Conservation (phyloP, 2,797 vertebrate genomes). For the Chiroxiphia lanceolata region DNA sequence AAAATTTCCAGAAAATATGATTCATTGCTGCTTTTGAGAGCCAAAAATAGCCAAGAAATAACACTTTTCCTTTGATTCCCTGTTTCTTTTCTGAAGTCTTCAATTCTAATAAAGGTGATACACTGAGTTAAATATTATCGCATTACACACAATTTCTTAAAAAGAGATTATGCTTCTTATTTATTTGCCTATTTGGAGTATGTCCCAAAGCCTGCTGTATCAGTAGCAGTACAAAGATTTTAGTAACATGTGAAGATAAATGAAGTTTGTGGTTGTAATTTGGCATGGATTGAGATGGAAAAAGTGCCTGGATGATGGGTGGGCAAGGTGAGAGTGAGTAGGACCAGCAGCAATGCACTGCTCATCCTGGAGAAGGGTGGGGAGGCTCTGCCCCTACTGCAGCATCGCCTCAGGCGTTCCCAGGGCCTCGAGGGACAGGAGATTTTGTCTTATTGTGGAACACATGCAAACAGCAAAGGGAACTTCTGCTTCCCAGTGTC, state of each 20-base stretch:
- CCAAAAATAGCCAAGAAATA: not conserved
- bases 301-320: not conserved
- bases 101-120: not conserved
- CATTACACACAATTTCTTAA: not conserved
- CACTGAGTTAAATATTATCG: not conserved
- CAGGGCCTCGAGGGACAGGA: not conserved
- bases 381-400: not conserved
- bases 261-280: not conserved
- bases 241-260: not conserved
- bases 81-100: not conserved
- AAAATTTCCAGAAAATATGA: not conserved
- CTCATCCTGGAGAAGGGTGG: not conserved
- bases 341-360: not conserved
- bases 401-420: rapidly evolving
- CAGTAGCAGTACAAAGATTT: not conserved
- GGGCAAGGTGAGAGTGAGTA: not conserved
- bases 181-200: not conserved
- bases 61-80: not conserved
- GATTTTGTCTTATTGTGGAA: not conserved
- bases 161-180: not conserved
- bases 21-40: not conserved
- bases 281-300: not conserved
- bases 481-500: not conserved
- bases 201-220: not conserved
- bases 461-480: not conserved